A percentile compares a stretch with the other conserved stretches of the same genome.
phyloP scores from a whole-genome alignment of 2,797 vertebrate genomes.

The Falco cherrug region DNA sequence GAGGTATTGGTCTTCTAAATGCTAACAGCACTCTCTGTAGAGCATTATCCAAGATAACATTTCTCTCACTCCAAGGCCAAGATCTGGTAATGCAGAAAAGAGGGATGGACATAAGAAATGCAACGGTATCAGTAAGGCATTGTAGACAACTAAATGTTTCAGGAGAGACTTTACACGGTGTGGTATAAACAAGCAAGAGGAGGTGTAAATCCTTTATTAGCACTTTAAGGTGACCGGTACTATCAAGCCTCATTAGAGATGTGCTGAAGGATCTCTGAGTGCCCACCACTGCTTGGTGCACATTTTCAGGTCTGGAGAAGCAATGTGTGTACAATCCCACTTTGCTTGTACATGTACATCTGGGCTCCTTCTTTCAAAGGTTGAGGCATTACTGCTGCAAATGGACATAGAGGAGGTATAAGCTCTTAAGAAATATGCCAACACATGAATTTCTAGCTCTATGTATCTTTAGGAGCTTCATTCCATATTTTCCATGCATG shows the following conservation, averaged over 20 bases:
- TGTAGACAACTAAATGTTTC: not conserved
- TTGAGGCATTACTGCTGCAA: not conserved
- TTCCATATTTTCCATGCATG: not conserved
- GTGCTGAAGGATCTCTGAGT: not conserved
- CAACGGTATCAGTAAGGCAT: not conserved
- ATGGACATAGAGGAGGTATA: not conserved
- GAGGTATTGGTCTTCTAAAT: not conserved
- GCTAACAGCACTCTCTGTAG: not conserved
- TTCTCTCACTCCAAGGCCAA: not conserved
- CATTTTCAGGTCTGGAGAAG: not conserved
- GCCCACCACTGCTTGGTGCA: not conserved
- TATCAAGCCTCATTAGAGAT: not conserved
- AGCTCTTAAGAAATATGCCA: not conserved
- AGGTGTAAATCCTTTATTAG: not conserved
- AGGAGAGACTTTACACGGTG: not conserved
- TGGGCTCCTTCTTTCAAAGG: not conserved
- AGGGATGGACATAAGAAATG: not conserved
- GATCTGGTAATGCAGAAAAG: not conserved
- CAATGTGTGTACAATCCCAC: not conserved
- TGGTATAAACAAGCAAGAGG: not conserved
- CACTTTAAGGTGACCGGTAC: not conserved
- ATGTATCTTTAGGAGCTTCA: not conserved
- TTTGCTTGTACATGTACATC: not conserved
- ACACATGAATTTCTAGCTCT: not conserved
- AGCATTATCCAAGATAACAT: not conserved